These are phyloP conservation scores for Odontothrips loti DNA, from an alignment of 2,888 invertebrate species.

Conservation along the genomic window DNA sequence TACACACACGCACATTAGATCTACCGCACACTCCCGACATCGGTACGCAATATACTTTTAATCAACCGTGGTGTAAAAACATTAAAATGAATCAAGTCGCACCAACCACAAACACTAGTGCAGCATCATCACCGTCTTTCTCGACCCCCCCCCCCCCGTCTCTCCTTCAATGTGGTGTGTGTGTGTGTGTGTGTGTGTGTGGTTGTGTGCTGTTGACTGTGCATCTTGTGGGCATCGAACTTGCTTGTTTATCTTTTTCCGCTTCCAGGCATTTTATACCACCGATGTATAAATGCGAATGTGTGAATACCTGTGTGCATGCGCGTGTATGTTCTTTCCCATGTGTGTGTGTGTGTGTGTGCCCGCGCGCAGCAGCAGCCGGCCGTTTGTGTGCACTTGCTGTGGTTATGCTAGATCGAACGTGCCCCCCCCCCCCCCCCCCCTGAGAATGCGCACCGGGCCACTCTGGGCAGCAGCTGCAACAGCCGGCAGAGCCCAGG, in stretches of 20 bases:
- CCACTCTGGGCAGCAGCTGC: not conserved
- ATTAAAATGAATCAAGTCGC: constrained; percentile 9
- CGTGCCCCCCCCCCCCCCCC: not conserved
- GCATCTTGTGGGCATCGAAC: constrained; percentile 1
- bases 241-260: not conserved
- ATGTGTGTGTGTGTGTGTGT: constrained; percentile 13
- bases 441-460: not conserved
- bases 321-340: not conserved
- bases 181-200: too few relatives aligned
- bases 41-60: constrained; percentile 15
- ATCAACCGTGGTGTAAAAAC: constrained; percentile 23
- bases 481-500: not conserved
- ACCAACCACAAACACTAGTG: too few relatives aligned
- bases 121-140: too few relatives aligned
- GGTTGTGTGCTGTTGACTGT: too few relatives aligned
- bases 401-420: constrained; percentile 13
- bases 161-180: too few relatives aligned
- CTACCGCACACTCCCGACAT: not conserved
- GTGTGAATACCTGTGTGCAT: constrained; percentile 8
- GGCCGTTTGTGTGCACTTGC: not conserved
- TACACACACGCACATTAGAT: not conserved
- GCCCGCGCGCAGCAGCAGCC: not conserved
- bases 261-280: constrained; percentile 24
- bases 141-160: not conserved
- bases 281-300: constrained; percentile 6